Evolutionary conservation across 1,140 invertebrate species (phyloP), one percentile per base, ranked within the genome.

Genomic region (Saccostrea echinata): DNA sequence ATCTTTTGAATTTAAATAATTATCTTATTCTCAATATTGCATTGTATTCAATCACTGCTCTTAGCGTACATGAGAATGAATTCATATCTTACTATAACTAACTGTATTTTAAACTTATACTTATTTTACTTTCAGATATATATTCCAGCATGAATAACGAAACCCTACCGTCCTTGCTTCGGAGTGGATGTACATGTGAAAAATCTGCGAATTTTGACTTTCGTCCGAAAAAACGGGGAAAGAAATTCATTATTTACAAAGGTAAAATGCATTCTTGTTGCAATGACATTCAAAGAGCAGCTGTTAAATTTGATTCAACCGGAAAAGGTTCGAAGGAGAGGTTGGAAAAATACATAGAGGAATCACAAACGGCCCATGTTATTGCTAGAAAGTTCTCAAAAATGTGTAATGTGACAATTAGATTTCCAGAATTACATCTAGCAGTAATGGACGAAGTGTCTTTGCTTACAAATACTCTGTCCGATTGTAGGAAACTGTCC

Each of bases 361-460:
- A 27, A 13, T 76, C 30, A 30, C 9, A 76, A 9, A 18, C 3
- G 0, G 68, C 68, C 1, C 24, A 30, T 16, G 30, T 12, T 30
- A 33, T 76, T 16, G 68, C 68, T 16, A 27, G 12, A 27, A 76
- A 18, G 68, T 76, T 76, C 27, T 76, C 68, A 30, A 76, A 76
- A 76, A 12, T 16, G 24, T 76, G 30, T 27, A 76, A 35, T 76
- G 24, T 76, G 16, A 33, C 68, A 16, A 27, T 76, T 76, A 27
- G 30, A 16, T 76, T 76, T 76, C 68, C 68, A 27, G 68, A 76
- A 13, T 13, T 76, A 30, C 68, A 76, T 33, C 68, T 76, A 76
- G 68, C 68, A 30, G 68, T 76, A 2, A 76, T 76, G 68, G 68
- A 76, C 68, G 27, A 30, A 4, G 68, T 76, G 12, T 30, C 27